Base-by-base conservation (phyloP, 2,113 vertebrate species). In the Pimephales promelas region DNA sequence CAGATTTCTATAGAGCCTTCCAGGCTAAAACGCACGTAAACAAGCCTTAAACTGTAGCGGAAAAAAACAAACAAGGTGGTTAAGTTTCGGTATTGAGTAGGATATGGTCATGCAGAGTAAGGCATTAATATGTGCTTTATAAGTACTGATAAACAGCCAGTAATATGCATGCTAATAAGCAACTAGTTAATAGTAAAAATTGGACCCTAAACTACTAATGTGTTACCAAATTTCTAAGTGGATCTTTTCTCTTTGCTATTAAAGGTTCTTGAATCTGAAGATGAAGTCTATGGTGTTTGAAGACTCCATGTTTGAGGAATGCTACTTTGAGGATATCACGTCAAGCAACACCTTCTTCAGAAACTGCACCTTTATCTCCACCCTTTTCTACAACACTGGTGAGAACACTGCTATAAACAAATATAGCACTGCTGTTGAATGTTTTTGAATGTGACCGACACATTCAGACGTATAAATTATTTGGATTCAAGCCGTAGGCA, bases 331-430 rank as follows among this genome's bases (percentile, higher is more conserved):
- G 90, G 97, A 99, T 26, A 94, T 99, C 91, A 99, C 97, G 1
- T 97, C 97, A 89, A 99, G 94, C 92, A 98, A 99, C 92, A 99
- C 97, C 24, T 99, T 99, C 93, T 99, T 99, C 91, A 98, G 94
- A 88, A 99, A 99, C 94, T 99, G 97, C 94, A 97, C 97, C 3
- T 98, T 99, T 82, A 94, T 99, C 81, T 95, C 96, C 89, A 98
- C 96, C 0, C 92, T 98, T 82, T 99, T 99, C 93, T 98, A 99
- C 88, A 99, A 98, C 93, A 99, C 98, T 16, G 97, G 97, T 98
- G 85, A 91, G 84, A 78, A 43, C 2, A 43, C 10, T 24, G 43
- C 20, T 70, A 70, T 40, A 10, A 74, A 11, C 31, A n/a, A 34
- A 75, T 22, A 75, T n/a, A 76, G 52, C 34, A 36, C 20, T 34